Percentiles rank a stretch among this genome's conserved stretches.
These are phyloP conservation scores for Syncerus caffer DNA, from an alignment of 2,797 vertebrate species.

Conservation along the genomic window DNA sequence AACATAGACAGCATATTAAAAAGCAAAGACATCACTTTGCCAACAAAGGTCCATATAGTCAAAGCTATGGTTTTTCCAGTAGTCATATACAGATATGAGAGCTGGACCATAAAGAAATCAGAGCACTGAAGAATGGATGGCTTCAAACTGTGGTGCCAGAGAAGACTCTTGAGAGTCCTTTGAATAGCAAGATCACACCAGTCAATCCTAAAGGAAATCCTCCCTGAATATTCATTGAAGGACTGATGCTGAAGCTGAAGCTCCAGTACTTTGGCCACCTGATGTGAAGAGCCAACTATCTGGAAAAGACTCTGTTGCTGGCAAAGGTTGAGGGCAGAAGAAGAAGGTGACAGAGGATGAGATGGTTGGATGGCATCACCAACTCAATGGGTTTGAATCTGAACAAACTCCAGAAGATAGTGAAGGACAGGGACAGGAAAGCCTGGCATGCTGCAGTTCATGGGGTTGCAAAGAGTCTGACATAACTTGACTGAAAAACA, in stretches of 20 bases:
- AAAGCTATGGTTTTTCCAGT: background rate
- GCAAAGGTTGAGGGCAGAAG: background rate
- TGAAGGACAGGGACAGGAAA: background rate
- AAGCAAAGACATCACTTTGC: background rate
- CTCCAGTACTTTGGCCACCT: background rate
- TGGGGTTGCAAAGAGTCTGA: background rate
- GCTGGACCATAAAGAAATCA: background rate
- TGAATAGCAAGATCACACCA: background rate
- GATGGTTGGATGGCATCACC: background rate
- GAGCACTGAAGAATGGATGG: background rate
- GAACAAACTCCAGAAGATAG: background rate
- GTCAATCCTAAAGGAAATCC: background rate
- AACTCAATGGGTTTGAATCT: background rate
- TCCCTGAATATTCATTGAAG: background rate
- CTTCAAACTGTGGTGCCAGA: background rate
- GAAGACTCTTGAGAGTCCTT: background rate
- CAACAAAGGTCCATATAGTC: background rate
- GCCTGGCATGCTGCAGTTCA: background rate
- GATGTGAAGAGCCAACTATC: background rate
- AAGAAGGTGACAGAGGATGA: background rate
- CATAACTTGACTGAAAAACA: background rate
- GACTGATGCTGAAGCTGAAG: background rate
- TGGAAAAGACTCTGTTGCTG: background rate
- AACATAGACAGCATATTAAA: background rate
- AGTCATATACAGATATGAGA: background rate